Evolutionary conservation across 2,888 invertebrate species (phyloP), one percentile per base, ranked within the genome.

Genomic region (Vesta saturnalis): DNA sequence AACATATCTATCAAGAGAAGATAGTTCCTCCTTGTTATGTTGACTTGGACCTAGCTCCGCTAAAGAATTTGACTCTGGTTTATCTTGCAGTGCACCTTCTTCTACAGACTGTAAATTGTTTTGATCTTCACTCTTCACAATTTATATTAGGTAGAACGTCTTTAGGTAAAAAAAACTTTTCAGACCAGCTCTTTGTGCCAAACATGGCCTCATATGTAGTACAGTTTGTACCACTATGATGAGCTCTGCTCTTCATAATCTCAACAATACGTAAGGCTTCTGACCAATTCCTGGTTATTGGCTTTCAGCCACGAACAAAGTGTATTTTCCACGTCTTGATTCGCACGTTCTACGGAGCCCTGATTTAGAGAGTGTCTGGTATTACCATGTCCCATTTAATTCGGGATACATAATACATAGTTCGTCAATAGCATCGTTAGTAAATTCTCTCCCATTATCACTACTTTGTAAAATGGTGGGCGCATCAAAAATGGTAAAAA

Each of bases 181-280:
- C 8, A 66, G 47, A 30, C 70, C 71, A 54, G 63, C 60, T 75
- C 67, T 70, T 69, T 56, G 54, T 14, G 12, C 80, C 81, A 75
- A 83, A 81, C 77, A 81, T 77, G 6, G 81, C 81, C 76, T 81
- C 75, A 72, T 80, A 81, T 23, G 80, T 80, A 59, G 73, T 76
- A 64, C 74, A 72, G 39, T 77, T 78, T 52, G 83, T 83, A 46
- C 78, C 82, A 56, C 72, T 19, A 71, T 83, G 81, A 71, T 75
- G 71, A 18, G 79, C 78, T 72, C 74, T 72, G 69, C 84, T 84
- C 77, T 85, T 84, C 79, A 78, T 80, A 57, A 82, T 74, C 71
- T 84, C 83, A 19, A 83, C 74, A 73, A 82, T 83, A 49, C 73
- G 60, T 63, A 83, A 72, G n/a, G 82, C 83, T 72, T 82, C 77